Evolutionary conservation across 2,113 vertebrate genomes (phyloP), one percentile per base, ranked within the genome.

Genomic region (Cyanoramphus novaezelandiae): DNA sequence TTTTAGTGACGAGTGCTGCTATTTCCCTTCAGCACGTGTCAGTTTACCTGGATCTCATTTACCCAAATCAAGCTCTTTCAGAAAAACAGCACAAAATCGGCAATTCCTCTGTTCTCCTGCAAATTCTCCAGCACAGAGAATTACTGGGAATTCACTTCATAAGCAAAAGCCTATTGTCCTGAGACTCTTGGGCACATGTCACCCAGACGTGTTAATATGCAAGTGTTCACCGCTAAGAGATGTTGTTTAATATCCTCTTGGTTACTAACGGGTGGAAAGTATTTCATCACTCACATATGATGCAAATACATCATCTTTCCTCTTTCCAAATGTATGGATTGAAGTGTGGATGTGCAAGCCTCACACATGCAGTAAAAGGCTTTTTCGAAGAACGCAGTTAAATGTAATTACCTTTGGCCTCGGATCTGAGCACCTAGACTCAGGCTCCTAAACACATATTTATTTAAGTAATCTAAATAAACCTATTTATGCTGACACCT

Each of bases 401-500:
- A 97, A 90, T 0, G 5, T 93, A 95, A 96, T 95, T 96, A 93
- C 90, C 86, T 95, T 86, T 96, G 96, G 96, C 93, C 96, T 96
- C 77, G 76, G 85, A 96, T 97, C 95, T 95, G 92, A 96, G 93
- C 95, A 55, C 80, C 65, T 6, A 62, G 65, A 75, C 83, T 88
- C 80, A 47, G 93, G 88, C 82, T 96, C 93, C 94, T 93, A 92
- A 96, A 96, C 90, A 95, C 82, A 41, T 96, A 97, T 96, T 96
- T 97, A 96, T 96, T 90, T 93, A 96, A 96, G 93, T 93, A 95
- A 96, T 95, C 92, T 96, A 94, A 97, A 97, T 90, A 97, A 97
- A 95, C 92, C 76, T 93, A 91, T 96, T 95, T 95, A 85, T 91
- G 89, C 94, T 93, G 94, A 95, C 93, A 96, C 79, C 93, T 96